Base-by-base conservation (phyloP, 2,888 invertebrate genomes). In the Tiliacea citrago region DNA sequence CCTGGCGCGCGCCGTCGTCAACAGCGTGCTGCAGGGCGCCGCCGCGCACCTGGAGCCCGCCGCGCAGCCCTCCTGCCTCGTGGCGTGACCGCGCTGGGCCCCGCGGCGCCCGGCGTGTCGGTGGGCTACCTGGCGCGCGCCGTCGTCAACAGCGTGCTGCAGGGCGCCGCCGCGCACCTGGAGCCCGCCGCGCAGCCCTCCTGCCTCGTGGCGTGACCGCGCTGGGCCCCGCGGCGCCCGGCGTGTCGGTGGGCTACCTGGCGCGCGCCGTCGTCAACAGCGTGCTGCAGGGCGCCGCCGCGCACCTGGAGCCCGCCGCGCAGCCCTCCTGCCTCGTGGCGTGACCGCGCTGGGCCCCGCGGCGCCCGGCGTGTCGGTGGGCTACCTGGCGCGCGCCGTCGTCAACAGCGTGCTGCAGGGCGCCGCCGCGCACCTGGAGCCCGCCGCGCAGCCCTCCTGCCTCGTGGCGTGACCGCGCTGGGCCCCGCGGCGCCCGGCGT, bases 231-330 rank as follows among this genome's bases (percentile, higher is more conserved):
- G 97, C 98, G 65, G 97, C 98, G 67, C 97, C 98, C 88, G 97
- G 98, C 29, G 97, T 98, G 87, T 98, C 99, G 9, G 98, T 98
- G 60, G 98, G 99, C 51, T 99, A 99, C 96, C 97, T 99, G 87
- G 99, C 99, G 60, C 97, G 99, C 86, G 99, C 99, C 72, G 98
- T 99, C 73, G 99, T 99, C 70, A 99, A 99, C 95, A 98, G 98
- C 91, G 98, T 99, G 68, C 97, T 99, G 81, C 98, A 98, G 91
- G 98, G 98, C 69, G 97, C 98, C 75, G 94, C 96, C 73, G 95
- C 97, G 12, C 96, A 97, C 78, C 95, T 97, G 39, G 93, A 95
- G 72, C 92, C 95, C 62, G 93, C 96, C 86, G 92, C 94, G 55
- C 95, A 95, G 83, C 97, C 97, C 83, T 92, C 95, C 81, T 95